Evolutionary conservation across 2,797 vertebrate species (phyloP), one percentile per base, ranked within the genome.

Genomic region (Remorina albescens): DNA sequence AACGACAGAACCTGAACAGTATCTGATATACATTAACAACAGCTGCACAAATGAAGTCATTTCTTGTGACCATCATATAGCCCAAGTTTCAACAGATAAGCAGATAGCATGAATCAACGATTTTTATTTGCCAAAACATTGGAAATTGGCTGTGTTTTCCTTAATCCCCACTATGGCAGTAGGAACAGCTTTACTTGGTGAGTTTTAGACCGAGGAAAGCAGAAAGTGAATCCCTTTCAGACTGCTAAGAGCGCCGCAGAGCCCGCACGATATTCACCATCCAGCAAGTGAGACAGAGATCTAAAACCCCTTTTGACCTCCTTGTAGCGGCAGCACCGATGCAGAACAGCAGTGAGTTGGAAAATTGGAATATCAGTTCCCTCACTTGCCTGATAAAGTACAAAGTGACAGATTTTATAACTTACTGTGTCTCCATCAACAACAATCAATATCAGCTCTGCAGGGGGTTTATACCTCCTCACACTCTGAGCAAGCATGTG

Each of bases 241-340:
- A 54, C 13, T 49, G 39, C 16, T 47, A 72, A 5, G 28, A 70
- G 34, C 37, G 16, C 37, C 57, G 61, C 57, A 34, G 36, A 21
- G 13, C n/a, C 42, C 23, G 26, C 12, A 9, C 21, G 23, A 63
- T 42, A 59, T 49, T 32, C 42, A 21, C 44, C 37, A 67, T 55
- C 42, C 61, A 28, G 18, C 13, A 32, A 25, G 42, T 0, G 6
- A 67, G n/a, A 25, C 2, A 18, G 16, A 42, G 18, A 46, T 64
- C 46, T 26, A 10, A 32, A 34, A 6, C 16, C 25, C 2, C 30
- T 47, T 57, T 21, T 23, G n/a, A 41, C 21, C 53, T 39, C 51
- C 39, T 5, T 9, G 23, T 25, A 13, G 26, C 8, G 36, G 42
- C 50, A 50, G 36, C 51, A 53, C 34, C 57, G 42, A 66, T 13